Percentiles rank a stretch among this genome's conserved stretches.
Conservation (phyloP, 1,140 invertebrate species). For the Vanessa tameamea region DNA sequence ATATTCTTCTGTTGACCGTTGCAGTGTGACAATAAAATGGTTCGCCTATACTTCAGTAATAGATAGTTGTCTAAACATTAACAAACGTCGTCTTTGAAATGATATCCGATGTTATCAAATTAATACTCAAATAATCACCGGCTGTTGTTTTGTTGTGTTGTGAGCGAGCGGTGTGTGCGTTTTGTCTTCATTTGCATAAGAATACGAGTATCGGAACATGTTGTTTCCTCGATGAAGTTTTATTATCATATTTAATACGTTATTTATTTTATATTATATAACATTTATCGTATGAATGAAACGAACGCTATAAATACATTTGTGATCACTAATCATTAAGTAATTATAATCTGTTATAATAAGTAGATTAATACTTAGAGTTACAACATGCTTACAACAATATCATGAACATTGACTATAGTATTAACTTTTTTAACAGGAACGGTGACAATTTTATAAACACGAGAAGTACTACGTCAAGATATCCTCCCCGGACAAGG, state of each 20-base stretch:
- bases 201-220: constrained; percentile 24
- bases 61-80: too few species aligned
- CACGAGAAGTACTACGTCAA: too few species aligned
- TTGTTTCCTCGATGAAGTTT: neutral
- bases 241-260: neutral
- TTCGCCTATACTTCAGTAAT: too few species aligned
- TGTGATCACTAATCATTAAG: neutral
- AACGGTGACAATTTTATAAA: too few species aligned
- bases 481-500: too few species aligned
- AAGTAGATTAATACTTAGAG: too few species aligned
- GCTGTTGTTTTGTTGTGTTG: constrained; percentile 48
- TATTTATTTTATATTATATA: neutral
- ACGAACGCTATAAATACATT: neutral
- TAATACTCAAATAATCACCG: constrained; percentile 56
- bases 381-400: too few species aligned
- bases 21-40: too few species aligned
- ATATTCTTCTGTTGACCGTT: too few species aligned
- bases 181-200: constrained; percentile 63
- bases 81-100: too few species aligned
- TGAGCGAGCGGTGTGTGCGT: constrained; percentile 46
- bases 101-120: constrained; percentile 39
- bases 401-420: too few species aligned
- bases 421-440: too few species aligned
- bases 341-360: neutral
- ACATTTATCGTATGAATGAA: neutral